These are phyloP conservation scores for Carettochelys insculpta DNA, from an alignment of 2,113 vertebrate genomes.

Conservation along the genomic window DNA sequence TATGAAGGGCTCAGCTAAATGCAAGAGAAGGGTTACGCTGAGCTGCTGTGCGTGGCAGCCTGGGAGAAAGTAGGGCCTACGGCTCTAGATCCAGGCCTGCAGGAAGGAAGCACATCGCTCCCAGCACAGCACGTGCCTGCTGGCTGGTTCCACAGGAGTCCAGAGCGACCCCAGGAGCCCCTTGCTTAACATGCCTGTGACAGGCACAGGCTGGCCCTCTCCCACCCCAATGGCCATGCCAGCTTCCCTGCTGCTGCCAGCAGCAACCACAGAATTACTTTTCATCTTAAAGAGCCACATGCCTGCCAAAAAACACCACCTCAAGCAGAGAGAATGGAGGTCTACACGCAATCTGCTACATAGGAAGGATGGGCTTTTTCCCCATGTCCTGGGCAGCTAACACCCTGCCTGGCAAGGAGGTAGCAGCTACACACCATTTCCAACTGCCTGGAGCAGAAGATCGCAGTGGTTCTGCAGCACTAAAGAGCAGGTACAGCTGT, in stretches of 20 bases:
- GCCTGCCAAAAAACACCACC: not conserved
- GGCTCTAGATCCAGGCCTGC: not conserved
- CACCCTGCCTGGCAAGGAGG: not conserved
- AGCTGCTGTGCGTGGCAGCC: not conserved
- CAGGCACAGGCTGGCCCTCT: not conserved
- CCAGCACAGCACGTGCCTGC: not conserved
- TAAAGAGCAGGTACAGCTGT: no score
- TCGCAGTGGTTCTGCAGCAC: no score
- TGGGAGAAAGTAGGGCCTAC: not conserved
- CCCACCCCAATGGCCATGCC: no score
- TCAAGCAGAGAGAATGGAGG: not conserved
- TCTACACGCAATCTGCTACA: not conserved
- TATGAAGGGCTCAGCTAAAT: not conserved
- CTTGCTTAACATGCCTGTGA: not conserved
- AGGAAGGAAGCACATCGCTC: not conserved
- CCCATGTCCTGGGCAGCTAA: not conserved
- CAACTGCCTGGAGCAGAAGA: not conserved
- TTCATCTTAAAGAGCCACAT: not conserved
- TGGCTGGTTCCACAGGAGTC: constrained; percentile 1
- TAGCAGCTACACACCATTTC: no score
- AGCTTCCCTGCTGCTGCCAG: not conserved
- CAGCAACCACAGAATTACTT: constrained; percentile 5
- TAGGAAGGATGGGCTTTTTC: not conserved
- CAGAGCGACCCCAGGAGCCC: not conserved
- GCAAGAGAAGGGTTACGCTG: not conserved